These are phyloP conservation scores for Pangasius macronema DNA, from an alignment of 2,797 vertebrate genomes.

Conservation along the genomic window DNA sequence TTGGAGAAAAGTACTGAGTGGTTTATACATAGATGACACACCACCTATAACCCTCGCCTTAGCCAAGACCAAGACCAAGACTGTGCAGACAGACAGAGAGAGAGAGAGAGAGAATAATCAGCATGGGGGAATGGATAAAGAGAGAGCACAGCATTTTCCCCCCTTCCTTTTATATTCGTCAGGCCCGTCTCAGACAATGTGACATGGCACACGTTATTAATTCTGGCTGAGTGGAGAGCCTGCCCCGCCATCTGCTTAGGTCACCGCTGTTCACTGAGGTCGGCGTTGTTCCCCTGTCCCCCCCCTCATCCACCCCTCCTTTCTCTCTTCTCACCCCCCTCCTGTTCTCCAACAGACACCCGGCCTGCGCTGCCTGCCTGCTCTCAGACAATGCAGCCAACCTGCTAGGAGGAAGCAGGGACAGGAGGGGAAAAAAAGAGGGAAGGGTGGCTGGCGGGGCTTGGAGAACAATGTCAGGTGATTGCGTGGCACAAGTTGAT, in stretches of 20 bases:
- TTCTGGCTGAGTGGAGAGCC: conserved; percentile 86
- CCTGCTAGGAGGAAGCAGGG: conserved; percentile 73
- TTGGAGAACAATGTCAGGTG: conserved; percentile 76
- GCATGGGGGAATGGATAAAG: conserved; percentile 8
- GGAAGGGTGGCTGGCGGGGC: conserved; percentile 40
- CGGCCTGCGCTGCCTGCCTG: conserved; percentile 71
- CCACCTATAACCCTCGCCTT: conserved; percentile 15
- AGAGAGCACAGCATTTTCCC: background rate
- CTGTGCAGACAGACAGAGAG: conserved; percentile 48
- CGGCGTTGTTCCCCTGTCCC: conserved; percentile 67
- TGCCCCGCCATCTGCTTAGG: conserved; percentile 88
- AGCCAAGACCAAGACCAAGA: conserved; percentile 26
- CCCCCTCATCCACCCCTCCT: conserved; percentile 39
- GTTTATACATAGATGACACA: conserved; percentile 7
- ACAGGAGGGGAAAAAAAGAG: conserved; percentile 60
- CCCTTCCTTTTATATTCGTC: conserved; percentile 54
- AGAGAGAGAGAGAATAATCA: conserved; percentile 17
- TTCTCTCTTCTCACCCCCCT: conserved; percentile 44
- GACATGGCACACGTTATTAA: conserved; percentile 89
- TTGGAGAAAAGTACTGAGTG: background rate
- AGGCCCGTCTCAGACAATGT: conserved; percentile 81
- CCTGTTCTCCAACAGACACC: conserved; percentile 74
- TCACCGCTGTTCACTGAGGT: conserved; percentile 84
- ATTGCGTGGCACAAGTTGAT: conserved; percentile 74
- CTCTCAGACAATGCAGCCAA: conserved; percentile 80